Base-by-base conservation (phyloP, 2,797 vertebrate species). In the Leucoraja ocellata region DNA sequence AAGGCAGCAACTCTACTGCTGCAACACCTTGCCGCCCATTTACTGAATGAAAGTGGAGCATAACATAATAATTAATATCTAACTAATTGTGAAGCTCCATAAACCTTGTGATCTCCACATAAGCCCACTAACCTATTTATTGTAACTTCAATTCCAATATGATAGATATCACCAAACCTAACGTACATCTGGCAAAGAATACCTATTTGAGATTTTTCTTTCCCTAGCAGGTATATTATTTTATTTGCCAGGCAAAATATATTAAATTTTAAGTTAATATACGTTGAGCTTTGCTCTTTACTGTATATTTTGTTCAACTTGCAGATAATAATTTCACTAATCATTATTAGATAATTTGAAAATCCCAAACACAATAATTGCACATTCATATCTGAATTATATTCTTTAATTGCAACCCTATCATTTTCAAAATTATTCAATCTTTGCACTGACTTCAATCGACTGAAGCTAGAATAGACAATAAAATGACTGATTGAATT, bases 71-170 rank as follows among this genome's bases (percentile, higher is more conserved):
- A 54, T 58, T 58, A 23, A 2, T 83, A 25, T 83, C 9, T 83
- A 21, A 58, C 54, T 83, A 28, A 83, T 58, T 54, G 21, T 61
- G 10, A 13, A 61, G 28, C 63, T 91, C 63, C 86, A 71, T 10
- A 91, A 71, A 1, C 23, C 16, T 71, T 18, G 46, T 91, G 18
- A 73, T 91, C 73, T 91, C 39, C 39, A 46, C 65, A 73, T 73
- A 73, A 91, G 71, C 46, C 11, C 21, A 74, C 68, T 21, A 74
- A 73, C 6, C 23, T 73, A 39, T 71, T 91, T 71, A 65, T 11
- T 91, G 32, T 46, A 91, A 91, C 32, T 71, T 91, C 88, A 91
- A 73, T 91, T 73, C 16, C 23, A 32, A 63, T 71, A 91, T 25
- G 36, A 65, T 63, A 58, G 32, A 74, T 91, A 39, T 25, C 32